Evolutionary conservation across 2,888 invertebrate species (phyloP), one percentile per base, ranked within the genome.

Genomic region (Drosophila acutilabella): DNA sequence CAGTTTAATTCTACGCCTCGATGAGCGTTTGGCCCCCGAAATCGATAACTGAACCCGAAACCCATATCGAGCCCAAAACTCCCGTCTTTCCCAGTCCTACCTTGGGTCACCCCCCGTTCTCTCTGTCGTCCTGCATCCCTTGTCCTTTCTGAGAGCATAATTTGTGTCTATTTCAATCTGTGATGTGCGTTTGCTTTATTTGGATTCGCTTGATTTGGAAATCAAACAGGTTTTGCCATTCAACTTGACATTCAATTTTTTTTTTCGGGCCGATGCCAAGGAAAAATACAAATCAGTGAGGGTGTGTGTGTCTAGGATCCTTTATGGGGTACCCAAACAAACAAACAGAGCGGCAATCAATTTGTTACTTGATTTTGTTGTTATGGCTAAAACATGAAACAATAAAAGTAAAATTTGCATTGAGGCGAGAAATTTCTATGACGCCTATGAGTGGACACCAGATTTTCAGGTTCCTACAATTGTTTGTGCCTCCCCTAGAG

Each of bases 1-100:
- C 89, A 90, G 90, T 89, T 89, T 87, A 89, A 89, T 89, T 90
- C 90, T 81, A 90, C 89, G 89, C 90, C 79, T 89, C 90, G 85
- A 64, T 90, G 90, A 84, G 70, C 73, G 71, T 58, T 71, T 71
- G 64, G 65, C 61, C 72, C 30, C 50, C 64, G 36, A 45, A 64
- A 88, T 67, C 83, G 68, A 66, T 66, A 51, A n/a, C 50, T 54
- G 26, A 48, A 51, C 61, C 47, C 56, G n/a, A 36, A 50, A 68
- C 58, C 58, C 47, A 62, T 69, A 59, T 54, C 56, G 42, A 58
- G 26, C 58, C 58, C 42, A 23, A 62, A 30, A 14, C 30, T 23
- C 23, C 23, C 6, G 23, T 23, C 23, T 6, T 1, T 3, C 23
- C 23, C 33, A 40, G 7, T 13, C 18, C 30, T 26, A 1, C n/a